A percentile compares a stretch with the other conserved stretches of the same genome.
These are phyloP conservation scores for Dynastes tityus DNA, from an alignment of 2,888 invertebrate species.

Conservation along the genomic window DNA sequence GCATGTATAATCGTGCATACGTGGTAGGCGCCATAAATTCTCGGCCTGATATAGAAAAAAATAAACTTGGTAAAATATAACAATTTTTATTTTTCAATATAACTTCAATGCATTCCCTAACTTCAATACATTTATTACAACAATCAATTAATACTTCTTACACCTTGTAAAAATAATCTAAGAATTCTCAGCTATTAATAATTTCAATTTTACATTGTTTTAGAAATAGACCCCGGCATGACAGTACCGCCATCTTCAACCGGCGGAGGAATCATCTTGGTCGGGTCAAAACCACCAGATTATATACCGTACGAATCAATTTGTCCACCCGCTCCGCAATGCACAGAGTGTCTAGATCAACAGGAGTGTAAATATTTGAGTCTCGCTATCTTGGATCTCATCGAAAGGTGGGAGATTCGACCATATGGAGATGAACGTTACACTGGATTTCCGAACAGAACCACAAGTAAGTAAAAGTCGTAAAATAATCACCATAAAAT, in stretches of 20 bases:
- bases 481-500: background rate
- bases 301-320: slow-evolving; percentile 75
- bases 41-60: too few species aligned
- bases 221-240: slow-evolving; percentile 71
- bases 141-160: too few species aligned
- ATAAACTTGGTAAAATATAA: too few species aligned
- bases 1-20: too few species aligned
- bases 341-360: slow-evolving; percentile 76
- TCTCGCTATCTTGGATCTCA: slow-evolving; percentile 74
- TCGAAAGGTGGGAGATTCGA: slow-evolving; percentile 72
- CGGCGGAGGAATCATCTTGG: slow-evolving; percentile 66
- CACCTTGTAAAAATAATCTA: too few species aligned
- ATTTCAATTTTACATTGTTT: slow-evolving; percentile 33
- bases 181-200: background rate
- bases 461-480: slow-evolving; percentile 67
- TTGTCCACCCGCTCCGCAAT: slow-evolving; percentile 76
- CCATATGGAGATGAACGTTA: slow-evolving; percentile 73
- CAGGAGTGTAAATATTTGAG: slow-evolving; percentile 76
- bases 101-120: too few species aligned
- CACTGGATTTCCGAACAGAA: slow-evolving; percentile 63
- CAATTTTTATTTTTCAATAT: too few species aligned
- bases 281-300: slow-evolving; percentile 77
- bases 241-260: slow-evolving; percentile 70
- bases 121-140: too few species aligned
- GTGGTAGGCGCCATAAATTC: too few species aligned